These are phyloP conservation scores for Glareola pratincola DNA, from an alignment of 2,113 vertebrate species.

Conservation along the genomic window DNA sequence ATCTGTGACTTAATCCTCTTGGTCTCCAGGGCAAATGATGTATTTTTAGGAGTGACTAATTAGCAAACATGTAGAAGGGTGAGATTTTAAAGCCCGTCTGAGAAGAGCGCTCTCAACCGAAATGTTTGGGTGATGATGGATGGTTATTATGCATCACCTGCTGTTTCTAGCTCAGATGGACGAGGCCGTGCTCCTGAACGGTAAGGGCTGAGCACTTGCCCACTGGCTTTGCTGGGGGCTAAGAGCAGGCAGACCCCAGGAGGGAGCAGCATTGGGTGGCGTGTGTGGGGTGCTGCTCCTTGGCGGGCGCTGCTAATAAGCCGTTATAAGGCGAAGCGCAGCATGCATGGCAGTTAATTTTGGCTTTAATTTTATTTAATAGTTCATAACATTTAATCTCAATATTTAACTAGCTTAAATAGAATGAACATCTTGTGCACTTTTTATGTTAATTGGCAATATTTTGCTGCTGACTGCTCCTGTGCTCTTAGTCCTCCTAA, in stretches of 20 bases:
- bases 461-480: conserved; percentile 44
- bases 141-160: not conserved
- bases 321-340: not conserved
- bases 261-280: accelerated
- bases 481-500: not conserved
- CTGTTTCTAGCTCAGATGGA: not conserved
- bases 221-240: not conserved
- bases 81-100: not conserved
- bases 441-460: conserved; percentile 30
- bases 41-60: conserved; percentile 56
- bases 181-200: not conserved
- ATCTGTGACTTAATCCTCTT: conserved; percentile 18
- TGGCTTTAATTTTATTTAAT: conserved; percentile 43
- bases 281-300: not conserved
- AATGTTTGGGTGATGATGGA: not conserved
- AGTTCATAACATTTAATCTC: conserved; percentile 42
- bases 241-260: accelerated
- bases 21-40: not conserved
- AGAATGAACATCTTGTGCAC: not conserved
- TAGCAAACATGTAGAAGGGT: not conserved
- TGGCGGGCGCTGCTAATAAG: not conserved
- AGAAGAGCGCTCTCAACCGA: not conserved
- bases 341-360: not conserved
- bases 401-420: conserved; percentile 36
- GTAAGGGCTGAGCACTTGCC: not conserved